A percentile compares a stretch with the other conserved stretches of the same genome.
Evolutionary conservation across 1,140 invertebrate genomes (phyloP).

Genomic region (Galendromus occidentalis): DNA sequence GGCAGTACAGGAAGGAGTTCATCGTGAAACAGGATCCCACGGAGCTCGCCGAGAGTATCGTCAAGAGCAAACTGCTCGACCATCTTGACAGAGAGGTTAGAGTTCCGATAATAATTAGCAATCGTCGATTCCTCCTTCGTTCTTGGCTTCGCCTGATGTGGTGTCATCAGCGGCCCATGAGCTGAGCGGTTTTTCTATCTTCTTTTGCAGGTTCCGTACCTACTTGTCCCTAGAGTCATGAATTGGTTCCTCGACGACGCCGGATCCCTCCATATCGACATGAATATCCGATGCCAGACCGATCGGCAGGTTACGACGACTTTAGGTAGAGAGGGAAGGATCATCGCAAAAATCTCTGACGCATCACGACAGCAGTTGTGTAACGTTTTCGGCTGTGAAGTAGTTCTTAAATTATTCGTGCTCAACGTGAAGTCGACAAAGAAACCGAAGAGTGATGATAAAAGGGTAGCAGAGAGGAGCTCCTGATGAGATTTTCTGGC

Average conservation of each 20-base stretch:
- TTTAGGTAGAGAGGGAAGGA: neutral
- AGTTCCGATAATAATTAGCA: too few species aligned
- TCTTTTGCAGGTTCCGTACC: neutral
- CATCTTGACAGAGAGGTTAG: constrained; percentile 43
- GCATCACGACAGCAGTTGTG: neutral
- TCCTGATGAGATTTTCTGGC: neutral
- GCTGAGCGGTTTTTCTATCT: too few species aligned
- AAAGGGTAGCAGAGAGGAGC: neutral
- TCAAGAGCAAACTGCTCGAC: constrained; percentile 57
- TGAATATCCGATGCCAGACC: neutral
- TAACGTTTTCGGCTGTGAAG: neutral
- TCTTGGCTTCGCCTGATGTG: too few species aligned
- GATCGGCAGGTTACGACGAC: neutral
- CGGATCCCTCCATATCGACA: neutral
- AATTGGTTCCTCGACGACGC: neutral
- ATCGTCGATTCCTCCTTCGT: too few species aligned
- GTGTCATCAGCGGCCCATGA: too few species aligned
- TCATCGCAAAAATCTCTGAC: neutral
- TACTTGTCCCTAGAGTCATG: neutral
- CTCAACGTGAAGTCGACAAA: neutral
- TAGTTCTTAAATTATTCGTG: neutral
- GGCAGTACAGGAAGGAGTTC: constrained; percentile 25
- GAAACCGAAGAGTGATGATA: neutral
- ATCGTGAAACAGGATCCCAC: constrained; percentile 49
- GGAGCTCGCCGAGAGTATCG: constrained; percentile 43